Conservation (phyloP, 2,888 invertebrate genomes). For the Spodoptera exigua region DNA sequence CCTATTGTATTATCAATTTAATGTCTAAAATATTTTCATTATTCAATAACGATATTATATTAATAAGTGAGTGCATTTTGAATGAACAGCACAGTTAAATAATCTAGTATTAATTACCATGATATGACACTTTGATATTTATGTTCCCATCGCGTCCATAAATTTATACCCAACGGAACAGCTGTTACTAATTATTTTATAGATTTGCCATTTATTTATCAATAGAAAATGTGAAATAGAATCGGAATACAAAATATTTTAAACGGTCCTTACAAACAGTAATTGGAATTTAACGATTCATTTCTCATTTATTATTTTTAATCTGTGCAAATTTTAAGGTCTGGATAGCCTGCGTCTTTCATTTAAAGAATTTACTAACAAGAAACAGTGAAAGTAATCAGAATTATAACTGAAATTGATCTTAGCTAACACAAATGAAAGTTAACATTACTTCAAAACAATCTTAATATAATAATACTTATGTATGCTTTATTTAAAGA, state of each 20-base stretch:
- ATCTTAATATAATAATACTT: too few relatives aligned
- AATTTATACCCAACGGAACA: slow-evolving; percentile 44
- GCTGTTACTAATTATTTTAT: slow-evolving; percentile 51
- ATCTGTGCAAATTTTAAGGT: too few relatives aligned
- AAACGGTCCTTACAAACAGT: background rate
- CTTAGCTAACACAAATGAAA: too few relatives aligned
- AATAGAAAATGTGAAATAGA: slow-evolving; percentile 6
- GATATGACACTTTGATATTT: slow-evolving; percentile 42
- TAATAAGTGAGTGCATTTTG: slow-evolving; percentile 1
- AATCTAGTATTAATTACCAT: slow-evolving; percentile 48
- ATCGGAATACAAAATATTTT: background rate
- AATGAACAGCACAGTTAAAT: slow-evolving; percentile 19
- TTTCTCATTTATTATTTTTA: too few relatives aligned
- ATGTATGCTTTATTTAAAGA: too few relatives aligned
- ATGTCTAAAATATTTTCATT: background rate
- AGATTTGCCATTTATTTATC: slow-evolving; percentile 37
- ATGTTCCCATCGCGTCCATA: slow-evolving; percentile 42
- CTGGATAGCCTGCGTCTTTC: too few relatives aligned
- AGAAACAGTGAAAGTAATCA: too few relatives aligned
- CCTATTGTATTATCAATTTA: too few relatives aligned
- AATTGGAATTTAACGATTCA: background rate
- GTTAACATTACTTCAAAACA: too few relatives aligned
- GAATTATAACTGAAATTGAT: too few relatives aligned
- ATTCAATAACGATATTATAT: too few relatives aligned
- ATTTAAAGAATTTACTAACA: too few relatives aligned